phyloP scores from a whole-genome alignment of 1,140 invertebrate genomes.

The Lysiphlebus fabarum region DNA sequence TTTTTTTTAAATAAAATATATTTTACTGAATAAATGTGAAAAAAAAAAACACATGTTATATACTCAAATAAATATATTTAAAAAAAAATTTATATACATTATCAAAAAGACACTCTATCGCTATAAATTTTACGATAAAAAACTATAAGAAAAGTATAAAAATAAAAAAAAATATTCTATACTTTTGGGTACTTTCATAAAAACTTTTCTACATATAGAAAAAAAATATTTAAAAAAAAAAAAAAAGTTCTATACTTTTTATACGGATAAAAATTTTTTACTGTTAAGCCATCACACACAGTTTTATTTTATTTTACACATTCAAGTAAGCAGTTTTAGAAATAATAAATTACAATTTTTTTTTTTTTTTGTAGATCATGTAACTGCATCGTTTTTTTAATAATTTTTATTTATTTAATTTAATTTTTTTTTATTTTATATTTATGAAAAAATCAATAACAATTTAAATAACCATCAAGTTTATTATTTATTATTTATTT shows the following conservation, averaged over 20 bases:
- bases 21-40: neutral
- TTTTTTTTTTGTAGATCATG: neutral
- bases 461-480: no score
- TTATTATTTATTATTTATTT: no score
- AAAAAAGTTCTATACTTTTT: constrained; percentile 15
- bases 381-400: neutral
- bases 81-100: neutral
- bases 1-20: no score
- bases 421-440: no score
- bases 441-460: no score
- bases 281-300: neutral
- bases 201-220: neutral
- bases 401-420: neutral
- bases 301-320: no score
- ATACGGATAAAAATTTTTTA: constrained; percentile 15
- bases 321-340: constrained; percentile 15
- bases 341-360: constrained; percentile 22
- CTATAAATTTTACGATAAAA: constrained; percentile 1
- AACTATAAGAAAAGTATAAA: constrained; percentile 3
- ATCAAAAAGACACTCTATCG: neutral
- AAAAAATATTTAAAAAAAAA: constrained; percentile 10
- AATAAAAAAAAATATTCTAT: neutral
- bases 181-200: neutral
- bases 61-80: neutral
- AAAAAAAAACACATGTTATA: neutral